Evolutionary conservation across 2,113 vertebrate species (phyloP).

Genomic region (Lycaon pictus): DNA sequence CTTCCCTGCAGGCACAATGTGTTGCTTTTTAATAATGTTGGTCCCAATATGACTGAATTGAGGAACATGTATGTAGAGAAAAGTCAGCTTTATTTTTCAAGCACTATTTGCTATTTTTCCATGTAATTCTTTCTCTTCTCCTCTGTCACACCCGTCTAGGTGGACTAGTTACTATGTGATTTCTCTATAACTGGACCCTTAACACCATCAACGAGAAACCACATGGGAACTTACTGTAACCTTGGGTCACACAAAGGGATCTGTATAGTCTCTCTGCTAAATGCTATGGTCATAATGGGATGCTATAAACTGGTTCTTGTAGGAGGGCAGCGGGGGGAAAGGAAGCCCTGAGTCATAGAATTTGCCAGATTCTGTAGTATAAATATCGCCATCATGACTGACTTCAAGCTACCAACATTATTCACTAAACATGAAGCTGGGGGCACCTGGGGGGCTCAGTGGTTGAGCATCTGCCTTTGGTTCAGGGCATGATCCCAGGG

Average conservation of each 20-base stretch:
- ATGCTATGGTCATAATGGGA: neutral
- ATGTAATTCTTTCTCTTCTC: neutral
- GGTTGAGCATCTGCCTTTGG: too few species aligned
- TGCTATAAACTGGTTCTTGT: neutral
- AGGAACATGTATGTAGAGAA: neutral
- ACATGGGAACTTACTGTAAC: neutral
- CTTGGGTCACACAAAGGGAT: neutral
- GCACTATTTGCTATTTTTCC: neutral
- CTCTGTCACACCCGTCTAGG: neutral
- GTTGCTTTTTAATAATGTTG: neutral
- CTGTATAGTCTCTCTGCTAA: neutral
- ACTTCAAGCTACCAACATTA: neutral
- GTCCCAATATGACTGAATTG: neutral
- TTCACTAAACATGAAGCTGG: neutral
- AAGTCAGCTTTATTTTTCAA: constrained; percentile 34
- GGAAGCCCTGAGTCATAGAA: neutral
- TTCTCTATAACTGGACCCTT: neutral
- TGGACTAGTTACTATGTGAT: neutral
- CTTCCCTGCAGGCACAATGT: neutral
- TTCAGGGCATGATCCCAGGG: too few species aligned
- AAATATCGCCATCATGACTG: neutral
- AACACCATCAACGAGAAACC: neutral
- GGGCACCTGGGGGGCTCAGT: too few species aligned
- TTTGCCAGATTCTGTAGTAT: neutral
- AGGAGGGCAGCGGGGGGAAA: fast-evolving